Conservation (phyloP, 53 echinoderm and acorn worm species). For the Hippasteria phrygiana region DNA sequence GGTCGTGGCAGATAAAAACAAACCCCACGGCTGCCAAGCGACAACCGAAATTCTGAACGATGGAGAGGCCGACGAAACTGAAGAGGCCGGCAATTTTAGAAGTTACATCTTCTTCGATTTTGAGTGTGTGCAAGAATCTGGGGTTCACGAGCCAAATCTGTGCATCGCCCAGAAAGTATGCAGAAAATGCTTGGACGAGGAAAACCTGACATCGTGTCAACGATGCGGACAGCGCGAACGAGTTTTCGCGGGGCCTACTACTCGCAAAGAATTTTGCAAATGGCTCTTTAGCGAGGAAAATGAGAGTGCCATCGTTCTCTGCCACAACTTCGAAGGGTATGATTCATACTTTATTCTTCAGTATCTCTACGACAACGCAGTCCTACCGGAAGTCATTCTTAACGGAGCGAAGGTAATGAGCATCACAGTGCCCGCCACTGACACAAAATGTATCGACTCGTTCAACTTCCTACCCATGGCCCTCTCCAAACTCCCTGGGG, state of each 20-base stretch:
- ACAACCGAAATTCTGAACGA: not conserved
- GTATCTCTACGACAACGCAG: constrained; percentile 61
- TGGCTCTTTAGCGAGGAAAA: constrained; percentile 18
- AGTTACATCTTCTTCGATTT: constrained; percentile 57
- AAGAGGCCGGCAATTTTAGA: not conserved
- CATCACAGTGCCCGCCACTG: constrained; percentile 19
- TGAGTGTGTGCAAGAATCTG: constrained; percentile 50
- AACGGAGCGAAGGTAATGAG: constrained; percentile 50
- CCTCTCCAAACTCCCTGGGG: constrained; percentile 54
- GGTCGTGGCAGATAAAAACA: not conserved
- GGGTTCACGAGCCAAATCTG: constrained; percentile 44
- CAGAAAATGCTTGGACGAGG: not conserved
- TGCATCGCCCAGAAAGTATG: constrained; percentile 47
- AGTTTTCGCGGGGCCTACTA: constrained; percentile 38
- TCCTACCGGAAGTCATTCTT: constrained; percentile 30
- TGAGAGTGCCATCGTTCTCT: constrained; percentile 1
- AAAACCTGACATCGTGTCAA: constrained; percentile 4
- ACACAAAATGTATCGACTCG: constrained; percentile 55
- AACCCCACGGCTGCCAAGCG: not conserved
- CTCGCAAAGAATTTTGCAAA: too few relatives aligned
- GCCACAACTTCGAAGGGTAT: constrained; percentile 57
- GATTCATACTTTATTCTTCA: constrained; percentile 59
- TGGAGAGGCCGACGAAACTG: not conserved
- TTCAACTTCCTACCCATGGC: constrained; percentile 62
- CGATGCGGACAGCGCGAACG: constrained; percentile 28